phyloP scores from a whole-genome alignment of 2,113 vertebrate species.

The Cryptoleucopteryx plumbea region DNA sequence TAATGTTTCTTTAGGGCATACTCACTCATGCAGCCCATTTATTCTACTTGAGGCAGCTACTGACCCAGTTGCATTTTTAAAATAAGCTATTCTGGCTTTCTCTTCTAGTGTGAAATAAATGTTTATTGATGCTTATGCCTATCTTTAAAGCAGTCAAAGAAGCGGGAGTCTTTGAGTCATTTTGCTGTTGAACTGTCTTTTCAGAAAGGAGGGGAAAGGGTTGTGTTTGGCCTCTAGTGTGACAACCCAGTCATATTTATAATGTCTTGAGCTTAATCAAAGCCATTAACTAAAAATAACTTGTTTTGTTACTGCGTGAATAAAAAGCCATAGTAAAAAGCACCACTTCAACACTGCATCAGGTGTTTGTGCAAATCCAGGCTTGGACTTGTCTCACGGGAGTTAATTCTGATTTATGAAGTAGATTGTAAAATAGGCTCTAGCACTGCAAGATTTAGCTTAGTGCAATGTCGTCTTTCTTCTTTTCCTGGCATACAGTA shows the following conservation, averaged over 20 bases:
- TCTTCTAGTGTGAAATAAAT: neutral
- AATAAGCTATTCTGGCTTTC: slow-evolving; percentile 1
- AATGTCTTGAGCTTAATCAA: neutral
- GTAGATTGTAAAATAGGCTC: neutral
- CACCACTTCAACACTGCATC: neutral
- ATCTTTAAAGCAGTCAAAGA: neutral
- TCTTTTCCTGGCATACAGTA: neutral
- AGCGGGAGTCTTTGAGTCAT: neutral
- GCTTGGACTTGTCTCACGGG: neutral
- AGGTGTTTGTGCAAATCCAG: neutral
- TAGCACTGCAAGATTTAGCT: neutral
- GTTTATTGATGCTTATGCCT: neutral
- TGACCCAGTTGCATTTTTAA: slow-evolving; percentile 65
- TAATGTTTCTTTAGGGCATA: slow-evolving; percentile 6
- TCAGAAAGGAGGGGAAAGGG: neutral
- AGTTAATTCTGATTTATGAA: neutral
- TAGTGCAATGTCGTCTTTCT: neutral
- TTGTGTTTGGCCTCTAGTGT: neutral
- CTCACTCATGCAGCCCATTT: neutral
- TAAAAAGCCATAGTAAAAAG: neutral
- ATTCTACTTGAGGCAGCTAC: slow-evolving; percentile 48
- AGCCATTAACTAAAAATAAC: neutral
- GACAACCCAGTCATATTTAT: neutral
- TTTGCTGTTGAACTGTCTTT: neutral
- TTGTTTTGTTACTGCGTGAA: neutral